Evolutionary conservation across 1,140 invertebrate species (phyloP).

Genomic region (Nixonia krombeini): DNA sequence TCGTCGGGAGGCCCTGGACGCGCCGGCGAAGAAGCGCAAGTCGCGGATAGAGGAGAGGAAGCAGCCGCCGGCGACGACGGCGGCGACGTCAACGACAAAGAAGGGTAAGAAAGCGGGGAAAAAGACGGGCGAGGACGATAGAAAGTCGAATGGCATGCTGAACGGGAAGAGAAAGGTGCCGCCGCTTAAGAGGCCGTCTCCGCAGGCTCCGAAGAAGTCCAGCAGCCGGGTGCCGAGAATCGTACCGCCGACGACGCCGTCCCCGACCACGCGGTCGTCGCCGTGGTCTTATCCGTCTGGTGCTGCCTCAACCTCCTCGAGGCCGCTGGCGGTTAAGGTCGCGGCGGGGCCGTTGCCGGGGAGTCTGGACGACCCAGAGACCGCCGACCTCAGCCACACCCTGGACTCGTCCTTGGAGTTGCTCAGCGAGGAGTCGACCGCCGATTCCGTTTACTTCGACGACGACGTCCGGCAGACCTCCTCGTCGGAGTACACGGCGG

Average conservation of each 20-base stretch:
- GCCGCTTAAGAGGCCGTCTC: constrained; percentile 21
- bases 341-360: background rate
- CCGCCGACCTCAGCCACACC: constrained; percentile 18
- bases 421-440: constrained; percentile 26
- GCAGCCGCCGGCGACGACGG: too few species aligned
- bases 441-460: constrained; percentile 16
- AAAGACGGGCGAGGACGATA: constrained; percentile 16
- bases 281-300: constrained; percentile 29
- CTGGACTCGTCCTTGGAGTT: constrained; percentile 1
- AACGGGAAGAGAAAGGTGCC: constrained; percentile 14
- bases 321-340: background rate
- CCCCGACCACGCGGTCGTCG: constrained; percentile 11
- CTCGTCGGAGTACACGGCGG: constrained; percentile 37
- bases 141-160: constrained; percentile 10
- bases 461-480: constrained; percentile 23
- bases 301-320: constrained; percentile 23
- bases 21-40: constrained; percentile 59
- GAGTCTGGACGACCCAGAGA: background rate
- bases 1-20: constrained; percentile 51
- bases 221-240: background rate
- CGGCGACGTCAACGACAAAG: too few species aligned
- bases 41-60: constrained; percentile 61
- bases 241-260: constrained; percentile 16
- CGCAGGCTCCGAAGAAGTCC: constrained; percentile 21
- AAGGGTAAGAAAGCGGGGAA: constrained; percentile 28